These are phyloP conservation scores for Amia ocellicauda DNA, from an alignment of 2,113 vertebrate species.

Conservation along the genomic window DNA sequence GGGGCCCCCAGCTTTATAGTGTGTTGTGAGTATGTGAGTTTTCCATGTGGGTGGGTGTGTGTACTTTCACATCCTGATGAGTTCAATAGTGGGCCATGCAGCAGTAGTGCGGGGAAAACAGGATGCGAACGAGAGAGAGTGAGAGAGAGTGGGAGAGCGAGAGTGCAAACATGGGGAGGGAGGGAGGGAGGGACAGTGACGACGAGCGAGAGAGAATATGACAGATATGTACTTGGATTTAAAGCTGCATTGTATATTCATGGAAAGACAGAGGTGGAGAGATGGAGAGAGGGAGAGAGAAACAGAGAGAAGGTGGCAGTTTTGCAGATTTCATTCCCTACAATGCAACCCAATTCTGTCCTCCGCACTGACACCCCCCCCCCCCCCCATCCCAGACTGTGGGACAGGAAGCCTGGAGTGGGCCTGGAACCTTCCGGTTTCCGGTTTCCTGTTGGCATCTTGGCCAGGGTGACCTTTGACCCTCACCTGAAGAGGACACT, in stretches of 20 bases:
- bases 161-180: neutral
- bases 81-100: no score
- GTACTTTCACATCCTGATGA: neutral
- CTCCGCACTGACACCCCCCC: no score
- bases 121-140: neutral
- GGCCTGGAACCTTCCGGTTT: slow-evolving; percentile 38
- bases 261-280: neutral
- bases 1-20: no score
- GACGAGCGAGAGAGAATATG: neutral
- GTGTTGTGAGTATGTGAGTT: neutral
- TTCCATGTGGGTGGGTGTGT: neutral
- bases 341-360: slow-evolving; percentile 14
- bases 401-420: slow-evolving; percentile 28
- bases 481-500: neutral
- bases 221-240: neutral
- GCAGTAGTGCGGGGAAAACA: neutral
- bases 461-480: slow-evolving; percentile 20
- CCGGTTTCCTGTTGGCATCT: slow-evolving; percentile 41
- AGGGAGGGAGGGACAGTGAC: neutral
- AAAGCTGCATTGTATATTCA: no score
- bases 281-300: neutral
- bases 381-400: no score
- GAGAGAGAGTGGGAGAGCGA: neutral
- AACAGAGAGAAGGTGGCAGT: slow-evolving; percentile 9
- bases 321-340: no score